A percentile compares a stretch with the other conserved stretches of the same genome.
Conservation (phyloP, 2,113 vertebrate genomes). For the Haplochromis burtoni region DNA sequence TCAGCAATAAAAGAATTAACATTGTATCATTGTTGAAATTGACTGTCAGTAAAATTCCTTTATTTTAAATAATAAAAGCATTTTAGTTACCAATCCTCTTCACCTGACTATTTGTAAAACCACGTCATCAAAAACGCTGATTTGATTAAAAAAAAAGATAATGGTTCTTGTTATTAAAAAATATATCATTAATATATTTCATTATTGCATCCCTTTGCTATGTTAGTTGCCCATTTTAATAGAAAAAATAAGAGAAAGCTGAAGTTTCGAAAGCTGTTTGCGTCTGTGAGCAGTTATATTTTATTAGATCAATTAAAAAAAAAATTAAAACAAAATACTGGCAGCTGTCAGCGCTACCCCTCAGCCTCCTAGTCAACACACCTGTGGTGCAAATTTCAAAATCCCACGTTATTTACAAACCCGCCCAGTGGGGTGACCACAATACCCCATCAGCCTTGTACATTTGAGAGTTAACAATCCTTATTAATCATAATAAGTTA, state of each 20-base stretch:
- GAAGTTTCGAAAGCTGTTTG: fast-evolving
- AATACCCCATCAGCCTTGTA: background rate
- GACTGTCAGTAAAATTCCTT: fast-evolving
- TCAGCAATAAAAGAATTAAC: background rate
- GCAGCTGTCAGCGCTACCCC: fast-evolving
- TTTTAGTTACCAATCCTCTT: fast-evolving
- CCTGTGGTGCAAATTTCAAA: background rate
- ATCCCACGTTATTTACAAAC: fast-evolving
- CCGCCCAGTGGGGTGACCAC: background rate
- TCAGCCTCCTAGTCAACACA: background rate
- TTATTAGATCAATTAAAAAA: background rate
- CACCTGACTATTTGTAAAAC: background rate
- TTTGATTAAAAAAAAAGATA: background rate
- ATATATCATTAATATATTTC: background rate
- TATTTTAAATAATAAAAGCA: background rate
- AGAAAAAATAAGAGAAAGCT: fast-evolving
- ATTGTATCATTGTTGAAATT: background rate
- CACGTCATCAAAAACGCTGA: fast-evolving
- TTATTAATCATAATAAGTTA: background rate
- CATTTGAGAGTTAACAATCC: fast-evolving
- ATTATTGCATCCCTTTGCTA: background rate
- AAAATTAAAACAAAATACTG: fast-evolving
- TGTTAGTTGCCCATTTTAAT: background rate
- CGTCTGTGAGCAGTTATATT: fast-evolving
- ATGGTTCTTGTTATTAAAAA: background rate